Base-by-base conservation (phyloP, 2,797 vertebrate species). In the Platyrinchus mystaceus region DNA sequence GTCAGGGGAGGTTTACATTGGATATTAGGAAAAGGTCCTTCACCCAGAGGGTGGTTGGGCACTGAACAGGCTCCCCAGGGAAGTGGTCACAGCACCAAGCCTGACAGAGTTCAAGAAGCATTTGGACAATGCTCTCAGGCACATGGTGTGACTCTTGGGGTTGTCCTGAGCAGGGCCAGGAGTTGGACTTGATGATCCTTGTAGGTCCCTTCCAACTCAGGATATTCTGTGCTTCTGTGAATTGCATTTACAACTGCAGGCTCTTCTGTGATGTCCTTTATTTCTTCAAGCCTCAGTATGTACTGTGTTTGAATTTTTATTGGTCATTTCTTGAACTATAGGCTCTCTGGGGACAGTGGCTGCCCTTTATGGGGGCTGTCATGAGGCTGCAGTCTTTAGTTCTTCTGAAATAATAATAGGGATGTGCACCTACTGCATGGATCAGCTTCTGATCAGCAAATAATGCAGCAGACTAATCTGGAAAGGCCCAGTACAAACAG, bases 401-500 rank as follows among this genome's bases (percentile, higher is more conserved):
- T 77, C 24, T 75, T 86, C 44, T 62, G 73, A 62, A 87, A 47
- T 74, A 87, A 52, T 39, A 69, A 39, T 6, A 68, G 49, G 9
- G 41, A 53, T 80, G 80, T 88, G 90, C 23, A 36, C 44, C 55
- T 84, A 9, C 53, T 70, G 37, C 53, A 12, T 32, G 41, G 70
- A 69, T 83, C 80, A 85, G 84, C 34, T 83, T 92, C 59, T 85
- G 53, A 84, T 86, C 59, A 66, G 58, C 66, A 85, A 91, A 80
- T 75, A 96, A 26, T 0, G 0, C 1, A 11, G 78, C 52, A 55
- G 77, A 36, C 52, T 73, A 46, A 64, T 86, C 89, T 77, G 86
- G 89, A 87, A 90, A 68, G 86, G 56, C 37, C 41, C 50, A 71
- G 60, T 71, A 77, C 90, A 91, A 93, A 94, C 67, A 91, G 91